A percentile compares a stretch with the other conserved stretches of the same genome.
phyloP scores from a whole-genome alignment of 2,113 vertebrate species.

The Pseudorectes ferrugineus region DNA sequence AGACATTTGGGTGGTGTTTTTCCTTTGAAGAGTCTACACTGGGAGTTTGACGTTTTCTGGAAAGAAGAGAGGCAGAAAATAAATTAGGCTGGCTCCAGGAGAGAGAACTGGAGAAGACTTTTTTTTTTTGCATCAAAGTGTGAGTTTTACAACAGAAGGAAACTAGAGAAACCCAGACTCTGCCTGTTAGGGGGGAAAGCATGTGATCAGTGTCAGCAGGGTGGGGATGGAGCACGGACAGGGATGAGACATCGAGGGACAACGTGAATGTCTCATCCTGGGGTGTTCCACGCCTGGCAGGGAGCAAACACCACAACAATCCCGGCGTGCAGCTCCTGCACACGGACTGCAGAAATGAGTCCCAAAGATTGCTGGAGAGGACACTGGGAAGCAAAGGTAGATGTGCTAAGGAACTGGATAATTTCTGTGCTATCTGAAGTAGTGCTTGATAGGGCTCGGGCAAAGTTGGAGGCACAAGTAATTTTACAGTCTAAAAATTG shows the following conservation, averaged over 20 bases:
- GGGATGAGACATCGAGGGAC: background rate
- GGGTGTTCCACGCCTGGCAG: rapidly evolving
- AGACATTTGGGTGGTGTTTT: background rate
- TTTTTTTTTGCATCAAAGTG: background rate
- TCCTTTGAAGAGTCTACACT: background rate
- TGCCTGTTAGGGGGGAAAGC: background rate
- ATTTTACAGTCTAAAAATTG: background rate
- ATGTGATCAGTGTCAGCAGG: background rate
- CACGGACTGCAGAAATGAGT: background rate
- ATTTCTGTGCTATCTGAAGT: background rate
- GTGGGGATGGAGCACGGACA: background rate
- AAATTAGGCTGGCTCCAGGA: background rate
- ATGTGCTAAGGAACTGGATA: background rate
- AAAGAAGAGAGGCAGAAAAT: background rate
- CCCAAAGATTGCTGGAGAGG: background rate
- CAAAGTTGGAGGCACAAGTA: background rate
- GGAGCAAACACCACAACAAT: background rate
- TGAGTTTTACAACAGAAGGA: background rate
- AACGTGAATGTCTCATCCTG: rapidly evolving
- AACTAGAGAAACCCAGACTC: background rate
- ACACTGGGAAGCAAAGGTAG: background rate
- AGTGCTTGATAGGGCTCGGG: background rate
- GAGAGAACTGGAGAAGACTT: background rate
- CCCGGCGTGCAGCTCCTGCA: background rate
- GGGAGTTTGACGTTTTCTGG: background rate